Evolutionary conservation across 2,113 vertebrate species (phyloP), one percentile per base, ranked within the genome.

Genomic region (Gallinago jamesoni): DNA sequence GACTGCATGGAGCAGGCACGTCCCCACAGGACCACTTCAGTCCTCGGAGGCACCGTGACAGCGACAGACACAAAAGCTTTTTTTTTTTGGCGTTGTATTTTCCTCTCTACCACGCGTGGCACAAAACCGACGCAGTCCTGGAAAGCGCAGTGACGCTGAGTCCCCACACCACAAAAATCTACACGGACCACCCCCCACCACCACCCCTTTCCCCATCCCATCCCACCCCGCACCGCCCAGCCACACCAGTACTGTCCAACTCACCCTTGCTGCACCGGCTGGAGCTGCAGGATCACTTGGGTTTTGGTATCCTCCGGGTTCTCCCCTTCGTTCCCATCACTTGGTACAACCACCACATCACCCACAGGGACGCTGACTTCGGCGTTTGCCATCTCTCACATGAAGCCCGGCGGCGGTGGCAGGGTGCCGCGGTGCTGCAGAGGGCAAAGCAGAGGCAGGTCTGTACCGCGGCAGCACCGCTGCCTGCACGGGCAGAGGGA

Each of bases 301-400:
- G 98, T 99, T 97, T 99, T 99, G 84, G 97, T 98, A 43, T 98
- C 98, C 97, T 99, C 99, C 59, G 98, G 98, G 12, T 97, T 98
- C 87, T 98, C 98, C 63, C 98, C 98, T 88, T 99, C 98, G 59
- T 97, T 99, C 19, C 98, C 98, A 4, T 98, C 98, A 83, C 98
- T 98, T 97, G 98, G 99, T 89, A 98, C 98, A 89, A 98, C 98
- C 96, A 98, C 98, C 94, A 99, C 98, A 93, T 99, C 98, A 87
- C 98, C 98, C 96, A 99, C 98, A 90, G 99, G 99, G 98, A 99
- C 98, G 80, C 98, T 99, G 90, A 99, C 98, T 97, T 98, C 98
- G 31, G 98, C 98, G 93, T 99, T 98, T 47, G 99, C 98, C 99
- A 99, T 99, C 96, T 98, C 96, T 98, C 96, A 98, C 98, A 98